These are phyloP conservation scores for Caerostris extrusa DNA, from an alignment of 1,140 invertebrate species.

Conservation along the genomic window DNA sequence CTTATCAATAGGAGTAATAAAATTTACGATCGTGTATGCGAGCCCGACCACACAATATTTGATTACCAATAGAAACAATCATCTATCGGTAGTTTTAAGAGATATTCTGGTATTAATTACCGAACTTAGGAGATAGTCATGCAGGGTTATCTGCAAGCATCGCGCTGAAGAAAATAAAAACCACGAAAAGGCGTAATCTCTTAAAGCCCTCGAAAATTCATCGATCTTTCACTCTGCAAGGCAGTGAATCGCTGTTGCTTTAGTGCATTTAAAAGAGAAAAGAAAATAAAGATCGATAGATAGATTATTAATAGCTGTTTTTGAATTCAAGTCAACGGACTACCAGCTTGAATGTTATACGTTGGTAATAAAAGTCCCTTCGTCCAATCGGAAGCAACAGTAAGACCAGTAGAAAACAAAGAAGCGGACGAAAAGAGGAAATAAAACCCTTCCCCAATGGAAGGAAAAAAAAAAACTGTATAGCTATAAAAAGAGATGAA, in stretches of 20 bases:
- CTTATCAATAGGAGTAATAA: conserved; percentile 72
- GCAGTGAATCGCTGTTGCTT: background rate
- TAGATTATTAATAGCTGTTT: conserved; percentile 54
- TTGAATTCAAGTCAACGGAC: conserved; percentile 46
- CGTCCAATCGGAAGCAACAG: conserved; percentile 40
- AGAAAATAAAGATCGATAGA: background rate
- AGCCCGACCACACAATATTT: conserved; percentile 55
- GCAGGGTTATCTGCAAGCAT: background rate
- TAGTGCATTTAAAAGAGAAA: background rate
- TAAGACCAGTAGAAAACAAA: conserved; percentile 42
- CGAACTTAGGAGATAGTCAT: conserved; percentile 38
- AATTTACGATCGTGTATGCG: conserved; percentile 57
- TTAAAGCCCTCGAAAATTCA: conserved; percentile 34
- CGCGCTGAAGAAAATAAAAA: background rate
- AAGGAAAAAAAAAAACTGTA: conserved; percentile 36
- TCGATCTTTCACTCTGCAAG: background rate
- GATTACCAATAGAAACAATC: conserved; percentile 69
- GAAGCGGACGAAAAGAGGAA: conserved; percentile 8
- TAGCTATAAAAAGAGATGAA: conserved; percentile 73
- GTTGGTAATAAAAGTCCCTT: conserved; percentile 34
- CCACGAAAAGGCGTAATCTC: background rate
- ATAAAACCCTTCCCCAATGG: conserved; percentile 24
- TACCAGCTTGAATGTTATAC: conserved; percentile 16
- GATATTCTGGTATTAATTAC: conserved; percentile 69
- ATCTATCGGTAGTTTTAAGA: conserved; percentile 54